Evolutionary conservation across 92 coral and sea anemone species (phyloP), one percentile per base, ranked within the genome.

Genomic region (Isaurus tuberculatus): DNA sequence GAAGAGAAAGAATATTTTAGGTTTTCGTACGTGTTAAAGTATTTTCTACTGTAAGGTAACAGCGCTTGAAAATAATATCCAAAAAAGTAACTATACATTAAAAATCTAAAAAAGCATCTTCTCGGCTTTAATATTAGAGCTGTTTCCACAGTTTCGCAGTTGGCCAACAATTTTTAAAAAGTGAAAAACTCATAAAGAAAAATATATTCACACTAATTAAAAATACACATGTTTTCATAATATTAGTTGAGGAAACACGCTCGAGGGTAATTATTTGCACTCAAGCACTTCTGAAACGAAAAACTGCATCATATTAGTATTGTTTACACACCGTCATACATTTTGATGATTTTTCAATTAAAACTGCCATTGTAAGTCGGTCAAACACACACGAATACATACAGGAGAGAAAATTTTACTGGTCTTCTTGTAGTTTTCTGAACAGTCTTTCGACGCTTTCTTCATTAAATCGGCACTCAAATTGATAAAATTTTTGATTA

Each of bases 211-310:
- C 36, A 25, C 65, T 27, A 77, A 77, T 57, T 55, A 57, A 33
- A 40, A 31, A 10, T 22, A 58, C 34, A 33, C 70, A 23, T 57
- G 70, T 77, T 77, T 77, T 77, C 32, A 77, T 14, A 77, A 77
- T 15, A 77, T 77, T 43, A 75, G 81, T 55, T 57, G 58, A 77
- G 70, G 82, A 22, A 58, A 77, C 68, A 77, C 34, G 68, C 69
- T 67, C 36, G 68, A 30, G 58, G 82, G 49, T 57, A 57, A 77
- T 77, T 34, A 49, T 28, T 34, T 60, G 70, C 32, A 77, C 42
- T 43, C 13, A n/a, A 30, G 82, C 82, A 77, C 80, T 14, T n/a
- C 34, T 51, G 66, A 49, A 53, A 33, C 27, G 49, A 72, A 55
- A 23, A 72, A 72, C 43, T 72, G 34, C 40, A 73, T 40, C 68